phyloP scores from a whole-genome alignment of 2,888 invertebrate species.

The Mythimna ferrago region DNA sequence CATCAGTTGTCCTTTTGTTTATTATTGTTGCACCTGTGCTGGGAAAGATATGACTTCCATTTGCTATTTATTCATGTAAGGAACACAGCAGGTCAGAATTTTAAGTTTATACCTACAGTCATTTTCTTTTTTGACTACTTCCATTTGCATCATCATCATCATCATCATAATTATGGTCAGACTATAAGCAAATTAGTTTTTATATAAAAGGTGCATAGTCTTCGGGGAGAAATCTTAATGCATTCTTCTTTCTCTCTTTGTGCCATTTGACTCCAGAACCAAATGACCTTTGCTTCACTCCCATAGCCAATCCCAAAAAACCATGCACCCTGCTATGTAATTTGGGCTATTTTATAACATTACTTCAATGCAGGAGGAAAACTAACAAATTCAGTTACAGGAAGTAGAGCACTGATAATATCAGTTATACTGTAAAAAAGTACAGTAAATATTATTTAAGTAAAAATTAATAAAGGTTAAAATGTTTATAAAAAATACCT shows the following conservation, averaged over 20 bases:
- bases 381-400: neutral
- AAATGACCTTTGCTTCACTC: too few species aligned
- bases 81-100: too few species aligned
- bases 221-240: too few species aligned
- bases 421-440: neutral
- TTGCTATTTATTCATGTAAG: too few species aligned
- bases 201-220: too few species aligned
- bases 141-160: too few species aligned
- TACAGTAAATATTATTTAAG: neutral
- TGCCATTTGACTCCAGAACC: too few species aligned
- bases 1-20: neutral
- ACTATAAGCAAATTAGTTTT: too few species aligned
- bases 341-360: neutral
- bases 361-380: neutral
- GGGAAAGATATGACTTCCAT: neutral
- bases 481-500: neutral
- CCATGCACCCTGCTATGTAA: neutral
- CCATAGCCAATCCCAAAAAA: too few species aligned
- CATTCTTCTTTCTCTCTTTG: too few species aligned
- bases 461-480: too few species aligned
- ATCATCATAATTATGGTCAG: too few species aligned
- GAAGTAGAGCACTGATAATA: neutral
- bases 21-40: neutral
- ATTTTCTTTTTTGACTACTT: neutral
- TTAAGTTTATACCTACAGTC: neutral